phyloP scores from a whole-genome alignment of 2,888 invertebrate species.

The Cotesia congregata region DNA sequence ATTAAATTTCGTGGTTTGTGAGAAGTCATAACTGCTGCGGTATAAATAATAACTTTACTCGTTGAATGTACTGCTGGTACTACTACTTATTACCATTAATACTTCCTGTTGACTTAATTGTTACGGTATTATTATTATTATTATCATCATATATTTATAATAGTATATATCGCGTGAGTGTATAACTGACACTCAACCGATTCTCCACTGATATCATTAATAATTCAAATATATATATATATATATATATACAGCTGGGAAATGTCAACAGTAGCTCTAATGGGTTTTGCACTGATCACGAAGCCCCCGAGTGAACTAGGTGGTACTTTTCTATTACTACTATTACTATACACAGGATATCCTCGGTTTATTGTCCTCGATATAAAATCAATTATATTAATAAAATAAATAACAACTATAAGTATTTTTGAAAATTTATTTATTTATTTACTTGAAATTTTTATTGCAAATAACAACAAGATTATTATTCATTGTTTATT shows the following conservation, averaged over 20 bases:
- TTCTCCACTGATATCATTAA: constrained; percentile 31
- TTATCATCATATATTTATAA: neutral
- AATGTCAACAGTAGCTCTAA: constrained; percentile 27
- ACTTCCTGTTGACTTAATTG: neutral
- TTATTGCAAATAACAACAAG: neutral
- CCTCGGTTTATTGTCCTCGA: constrained; percentile 24
- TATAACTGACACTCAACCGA: constrained; percentile 1
- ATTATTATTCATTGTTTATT: neutral
- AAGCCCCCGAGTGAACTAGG: neutral
- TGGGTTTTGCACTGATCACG: constrained; percentile 24
- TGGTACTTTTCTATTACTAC: neutral
- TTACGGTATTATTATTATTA: neutral
- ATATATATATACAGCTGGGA: constrained; percentile 15
- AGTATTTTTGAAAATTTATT: neutral
- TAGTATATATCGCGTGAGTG: neutral
- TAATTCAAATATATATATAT: constrained; percentile 18
- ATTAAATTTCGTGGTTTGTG: constrained; percentile 40
- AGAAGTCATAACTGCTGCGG: constrained; percentile 34
- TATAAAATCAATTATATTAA: neutral
- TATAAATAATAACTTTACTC: constrained; percentile 26
- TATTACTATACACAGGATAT: neutral
- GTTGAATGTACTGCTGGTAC: constrained; percentile 19
- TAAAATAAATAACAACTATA: too few species aligned
- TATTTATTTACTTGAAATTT: neutral
- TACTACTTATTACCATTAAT: neutral